Evolutionary conservation across 2,797 vertebrate genomes (phyloP).

Genomic region (Catharus ustulatus): DNA sequence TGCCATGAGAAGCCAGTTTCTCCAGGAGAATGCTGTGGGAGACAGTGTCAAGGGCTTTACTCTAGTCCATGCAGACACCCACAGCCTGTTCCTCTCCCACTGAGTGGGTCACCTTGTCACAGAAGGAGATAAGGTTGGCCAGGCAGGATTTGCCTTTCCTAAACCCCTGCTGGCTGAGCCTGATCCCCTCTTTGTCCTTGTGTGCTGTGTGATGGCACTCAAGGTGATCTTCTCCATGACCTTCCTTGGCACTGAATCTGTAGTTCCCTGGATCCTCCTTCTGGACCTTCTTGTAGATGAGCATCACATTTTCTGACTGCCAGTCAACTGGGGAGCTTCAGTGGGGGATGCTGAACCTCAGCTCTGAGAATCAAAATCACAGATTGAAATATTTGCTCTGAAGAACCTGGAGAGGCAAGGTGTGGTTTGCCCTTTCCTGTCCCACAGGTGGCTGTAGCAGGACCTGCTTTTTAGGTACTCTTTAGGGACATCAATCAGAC

Average conservation of each 20-base stretch:
- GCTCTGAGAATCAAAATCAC: neutral
- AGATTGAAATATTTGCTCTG: neutral
- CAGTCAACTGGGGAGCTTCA: neutral
- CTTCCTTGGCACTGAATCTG: neutral
- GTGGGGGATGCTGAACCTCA: neutral
- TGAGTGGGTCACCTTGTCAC: neutral
- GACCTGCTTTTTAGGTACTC: neutral
- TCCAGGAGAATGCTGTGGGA: neutral
- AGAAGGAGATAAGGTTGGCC: neutral
- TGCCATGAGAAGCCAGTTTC: neutral
- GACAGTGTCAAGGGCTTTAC: neutral
- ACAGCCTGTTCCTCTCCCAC: neutral
- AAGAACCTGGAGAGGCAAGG: neutral
- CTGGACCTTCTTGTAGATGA: neutral
- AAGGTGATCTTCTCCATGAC: neutral
- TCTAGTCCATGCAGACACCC: neutral
- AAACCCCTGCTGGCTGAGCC: neutral
- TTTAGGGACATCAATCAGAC: neutral
- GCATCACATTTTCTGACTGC: neutral
- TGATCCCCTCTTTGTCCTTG: neutral
- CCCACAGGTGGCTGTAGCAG: neutral
- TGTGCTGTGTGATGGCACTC: neutral
- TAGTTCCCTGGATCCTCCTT: neutral
- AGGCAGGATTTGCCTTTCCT: neutral
- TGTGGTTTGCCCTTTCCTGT: neutral